Base-by-base conservation (phyloP, 2,888 invertebrate species). In the Dasysyrphus tricinctus region DNA sequence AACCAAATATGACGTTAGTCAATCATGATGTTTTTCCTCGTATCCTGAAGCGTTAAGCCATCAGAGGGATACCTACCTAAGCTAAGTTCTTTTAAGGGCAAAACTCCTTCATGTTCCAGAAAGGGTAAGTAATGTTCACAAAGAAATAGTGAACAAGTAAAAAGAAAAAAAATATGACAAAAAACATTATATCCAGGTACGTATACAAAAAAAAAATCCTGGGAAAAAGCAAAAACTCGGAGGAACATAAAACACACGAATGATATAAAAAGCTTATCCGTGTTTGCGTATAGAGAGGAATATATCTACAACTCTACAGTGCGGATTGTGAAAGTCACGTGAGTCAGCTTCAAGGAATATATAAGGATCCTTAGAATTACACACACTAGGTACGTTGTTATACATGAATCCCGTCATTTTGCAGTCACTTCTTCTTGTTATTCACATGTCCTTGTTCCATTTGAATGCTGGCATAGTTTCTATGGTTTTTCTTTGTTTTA, bases 361-460 rank as follows among this genome's bases (percentile, higher is more conserved):
- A 63, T n/a, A 44, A 65, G 73, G 73, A 37, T 67, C 49, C 49
- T 67, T 2, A 37, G 65, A 29, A 54, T 24, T 29, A 57, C 32
- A 65, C 14, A 47, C 12, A 29, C 54, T 12, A 3, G 8, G 24
- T 69, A 32, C 3, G 44, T 44, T 65, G 63, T 65, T 44, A 63
- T n/a, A 65, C 44, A 63, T 32, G 67, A 67, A 78, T 82, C 67
- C 73, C 74, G 78, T 78, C 78, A 78, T 74, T 82, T 82, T 73
- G 82, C 73, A 82, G 82, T 69, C 73, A 74, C 69, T 78, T 82
- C 56, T 69, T 78, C 69, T 69, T 78, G 73, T 78, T 78, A 69
- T 78, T 67, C 78, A 77, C 63, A 67, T 78, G 82, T 78, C 82
- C 78, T 82, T 77, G 81, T 78, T 73, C 78, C 59, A 82, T 82